Percentiles rank a stretch among this genome's conserved stretches.
These are phyloP conservation scores for Gallinago nigripennis DNA, from an alignment of 2,797 vertebrate genomes.

Conservation along the genomic window DNA sequence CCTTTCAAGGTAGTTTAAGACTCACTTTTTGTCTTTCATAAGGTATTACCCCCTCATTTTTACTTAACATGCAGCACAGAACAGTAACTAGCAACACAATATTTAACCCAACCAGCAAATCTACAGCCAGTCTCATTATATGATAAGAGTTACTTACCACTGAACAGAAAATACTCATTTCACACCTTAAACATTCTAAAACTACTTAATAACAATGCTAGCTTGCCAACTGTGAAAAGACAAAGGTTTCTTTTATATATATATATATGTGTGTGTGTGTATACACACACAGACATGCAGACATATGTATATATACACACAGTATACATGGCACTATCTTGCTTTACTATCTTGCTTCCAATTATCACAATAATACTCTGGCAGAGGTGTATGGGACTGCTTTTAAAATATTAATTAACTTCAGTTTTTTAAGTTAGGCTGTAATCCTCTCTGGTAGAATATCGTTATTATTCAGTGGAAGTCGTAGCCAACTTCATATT, in stretches of 20 bases:
- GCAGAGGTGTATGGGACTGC: constrained; percentile 15
- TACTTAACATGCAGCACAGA: constrained; percentile 34
- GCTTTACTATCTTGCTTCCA: constrained; percentile 56
- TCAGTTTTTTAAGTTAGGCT: constrained; percentile 45
- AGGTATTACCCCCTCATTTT: constrained; percentile 35
- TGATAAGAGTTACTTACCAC: constrained; percentile 36
- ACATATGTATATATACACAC: neutral
- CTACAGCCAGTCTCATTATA: constrained; percentile 59
- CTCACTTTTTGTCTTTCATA: neutral
- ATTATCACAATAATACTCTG: constrained; percentile 55
- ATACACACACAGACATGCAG: neutral
- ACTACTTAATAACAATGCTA: constrained; percentile 47
- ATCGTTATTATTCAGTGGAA: constrained; percentile 16
- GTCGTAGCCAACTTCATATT: neutral
- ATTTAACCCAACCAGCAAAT: constrained; percentile 55
- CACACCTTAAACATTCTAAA: constrained; percentile 60
- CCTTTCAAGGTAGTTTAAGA: constrained; percentile 2
- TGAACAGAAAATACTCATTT: constrained; percentile 67
- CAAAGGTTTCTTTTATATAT: neutral
- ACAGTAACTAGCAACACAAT: constrained; percentile 27
- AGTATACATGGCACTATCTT: constrained; percentile 22
- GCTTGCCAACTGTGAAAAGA: constrained; percentile 53
- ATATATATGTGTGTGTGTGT: neutral
- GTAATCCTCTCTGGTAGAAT: constrained; percentile 43
- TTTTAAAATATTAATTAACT: constrained; percentile 59